A percentile compares a stretch with the other conserved stretches of the same genome.
Conservation (phyloP, 2,888 invertebrate species). For the Epirrhoe alternata region DNA sequence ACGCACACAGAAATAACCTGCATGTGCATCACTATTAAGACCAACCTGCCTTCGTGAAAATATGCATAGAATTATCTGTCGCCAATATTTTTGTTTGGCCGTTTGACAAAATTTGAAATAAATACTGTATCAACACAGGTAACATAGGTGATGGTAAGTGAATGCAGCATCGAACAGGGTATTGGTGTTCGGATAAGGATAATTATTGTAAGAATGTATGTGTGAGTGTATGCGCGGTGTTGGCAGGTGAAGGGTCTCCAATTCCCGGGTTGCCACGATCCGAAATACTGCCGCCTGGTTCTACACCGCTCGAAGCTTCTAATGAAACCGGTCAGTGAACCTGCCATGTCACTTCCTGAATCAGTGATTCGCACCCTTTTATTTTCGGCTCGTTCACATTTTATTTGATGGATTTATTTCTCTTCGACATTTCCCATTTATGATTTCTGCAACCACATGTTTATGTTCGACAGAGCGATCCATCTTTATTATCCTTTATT, state of each 20-base stretch:
- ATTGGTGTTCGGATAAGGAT: constrained; percentile 22
- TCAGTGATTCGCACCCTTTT: constrained; percentile 58
- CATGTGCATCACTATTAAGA: too few relatives aligned
- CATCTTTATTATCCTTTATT: constrained; percentile 50
- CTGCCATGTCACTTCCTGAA: constrained; percentile 58
- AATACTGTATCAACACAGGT: constrained; percentile 1
- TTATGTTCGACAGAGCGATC: constrained; percentile 48
- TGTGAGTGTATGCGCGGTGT: constrained; percentile 63
- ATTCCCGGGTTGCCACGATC: constrained; percentile 98
- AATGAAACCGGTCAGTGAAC: constrained; percentile 96
- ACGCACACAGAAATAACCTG: too few relatives aligned
- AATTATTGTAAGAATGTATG: constrained; percentile 46
- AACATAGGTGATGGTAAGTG: constrained; percentile 9
- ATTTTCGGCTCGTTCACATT: constrained; percentile 58
- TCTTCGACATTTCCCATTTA: constrained; percentile 46
- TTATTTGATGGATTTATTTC: constrained; percentile 52
- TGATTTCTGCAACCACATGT: constrained; percentile 47
- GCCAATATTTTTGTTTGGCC: too few relatives aligned
- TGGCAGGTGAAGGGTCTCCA: constrained; percentile 97
- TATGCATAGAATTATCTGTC: not conserved
- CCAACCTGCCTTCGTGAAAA: too few relatives aligned
- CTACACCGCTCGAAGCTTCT: constrained; percentile 98
- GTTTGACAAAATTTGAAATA: constrained; percentile 6
- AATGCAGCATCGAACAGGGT: not conserved
- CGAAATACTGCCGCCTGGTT: constrained; percentile 97